Percentiles rank a stretch among this genome's conserved stretches.
Conservation (phyloP, 2,113 vertebrate species). For the Bubo bubo region DNA sequence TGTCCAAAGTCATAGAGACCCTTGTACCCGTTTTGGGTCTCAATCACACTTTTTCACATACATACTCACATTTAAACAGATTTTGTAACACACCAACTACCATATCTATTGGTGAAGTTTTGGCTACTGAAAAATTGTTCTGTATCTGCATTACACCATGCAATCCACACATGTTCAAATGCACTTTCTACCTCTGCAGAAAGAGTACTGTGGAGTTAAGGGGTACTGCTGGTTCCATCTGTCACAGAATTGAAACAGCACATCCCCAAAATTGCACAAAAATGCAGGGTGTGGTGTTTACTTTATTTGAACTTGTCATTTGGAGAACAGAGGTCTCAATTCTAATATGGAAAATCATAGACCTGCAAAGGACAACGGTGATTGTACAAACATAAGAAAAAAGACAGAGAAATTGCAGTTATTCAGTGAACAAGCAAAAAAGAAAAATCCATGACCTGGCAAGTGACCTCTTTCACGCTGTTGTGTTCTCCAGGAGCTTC, state of each 20-base stretch:
- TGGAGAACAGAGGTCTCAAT: background rate
- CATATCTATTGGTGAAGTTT: background rate
- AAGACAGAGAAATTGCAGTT: constrained; percentile 11
- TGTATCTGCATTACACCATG: rapidly evolving
- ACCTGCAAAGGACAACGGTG: background rate
- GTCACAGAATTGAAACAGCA: background rate
- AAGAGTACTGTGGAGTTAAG: background rate
- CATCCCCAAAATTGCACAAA: background rate
- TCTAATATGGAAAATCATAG: background rate
- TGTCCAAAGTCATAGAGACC: background rate
- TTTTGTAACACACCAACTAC: background rate
- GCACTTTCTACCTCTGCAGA: background rate
- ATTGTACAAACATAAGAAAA: background rate
- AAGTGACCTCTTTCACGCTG: background rate
- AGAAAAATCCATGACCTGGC: background rate
- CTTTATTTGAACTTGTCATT: background rate
- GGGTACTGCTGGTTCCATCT: background rate
- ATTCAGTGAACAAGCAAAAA: background rate
- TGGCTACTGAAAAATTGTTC: background rate
- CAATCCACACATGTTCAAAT: rapidly evolving
- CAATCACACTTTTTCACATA: background rate
- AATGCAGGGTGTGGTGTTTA: background rate
- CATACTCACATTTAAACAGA: background rate
- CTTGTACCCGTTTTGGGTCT: rapidly evolving
- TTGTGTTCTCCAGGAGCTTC: background rate